These are phyloP conservation scores for Balanococcus diminutus DNA, from an alignment of 2,888 invertebrate species.

Conservation along the genomic window DNA sequence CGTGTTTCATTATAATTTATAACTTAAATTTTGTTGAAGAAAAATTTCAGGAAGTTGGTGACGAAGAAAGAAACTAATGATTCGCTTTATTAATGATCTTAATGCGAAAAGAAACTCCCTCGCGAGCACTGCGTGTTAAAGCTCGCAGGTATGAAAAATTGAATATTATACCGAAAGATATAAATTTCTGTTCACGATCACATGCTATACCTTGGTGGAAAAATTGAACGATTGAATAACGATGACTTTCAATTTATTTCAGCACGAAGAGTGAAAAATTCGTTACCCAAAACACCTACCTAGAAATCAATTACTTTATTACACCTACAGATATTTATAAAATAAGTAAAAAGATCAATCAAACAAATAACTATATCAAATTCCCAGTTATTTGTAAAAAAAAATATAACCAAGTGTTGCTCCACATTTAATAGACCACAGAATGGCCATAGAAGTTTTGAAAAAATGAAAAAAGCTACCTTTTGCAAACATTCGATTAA, in stretches of 20 bases:
- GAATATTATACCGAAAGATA: background rate
- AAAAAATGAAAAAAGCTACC: background rate
- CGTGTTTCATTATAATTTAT: background rate
- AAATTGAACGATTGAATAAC: background rate
- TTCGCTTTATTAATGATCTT: background rate
- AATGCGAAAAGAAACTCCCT: background rate
- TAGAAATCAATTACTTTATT: background rate
- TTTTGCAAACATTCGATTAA: no score
- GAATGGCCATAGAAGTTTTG: background rate
- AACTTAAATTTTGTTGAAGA: background rate
- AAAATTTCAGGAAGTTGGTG: background rate
- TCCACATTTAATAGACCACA: background rate
- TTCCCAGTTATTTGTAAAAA: background rate
- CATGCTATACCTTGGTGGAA: background rate
- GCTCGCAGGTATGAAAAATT: background rate
- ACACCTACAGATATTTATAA: background rate
- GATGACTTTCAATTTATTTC: background rate
- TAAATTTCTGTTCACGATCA: background rate
- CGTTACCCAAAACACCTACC: background rate
- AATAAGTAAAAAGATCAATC: background rate
- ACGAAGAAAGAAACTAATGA: background rate
- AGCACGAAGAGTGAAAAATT: no score
- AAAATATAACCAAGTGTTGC: background rate
- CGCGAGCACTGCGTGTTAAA: background rate
- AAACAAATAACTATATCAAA: background rate